Base-by-base conservation (phyloP, 2,113 vertebrate genomes). In the Siphamia tubifer region DNA sequence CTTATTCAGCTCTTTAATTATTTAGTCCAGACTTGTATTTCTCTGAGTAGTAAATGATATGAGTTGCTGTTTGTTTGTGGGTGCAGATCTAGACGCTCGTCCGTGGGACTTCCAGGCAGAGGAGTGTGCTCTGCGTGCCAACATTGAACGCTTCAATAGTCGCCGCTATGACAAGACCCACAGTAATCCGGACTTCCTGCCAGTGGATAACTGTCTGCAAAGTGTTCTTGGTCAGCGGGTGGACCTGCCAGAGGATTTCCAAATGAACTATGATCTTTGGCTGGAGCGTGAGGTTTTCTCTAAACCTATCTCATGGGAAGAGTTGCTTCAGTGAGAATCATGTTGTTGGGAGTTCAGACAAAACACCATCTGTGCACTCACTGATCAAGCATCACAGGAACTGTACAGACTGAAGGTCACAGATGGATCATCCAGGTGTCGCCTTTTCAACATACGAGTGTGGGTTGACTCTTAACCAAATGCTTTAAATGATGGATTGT, bases 31-130 rank as follows among this genome's bases (percentile, higher is more conserved):
- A n/a, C n/a, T n/a, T n/a, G n/a, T n/a, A n/a, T n/a, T n/a, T n/a
- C n/a, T n/a, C n/a, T n/a, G n/a, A n/a, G n/a, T n/a, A 13, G 16
- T 25, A 30, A 52, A 15, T n/a, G n/a, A n/a, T 21, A 8, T 32
- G 1, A 44, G 1, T 25, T 6, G 4, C 21, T 38, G 17, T 45
- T 7, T 56, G 12, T 60, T 42, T 68, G 1, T 4, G 53, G 65
- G 58, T n/a, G 17, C 87, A 99, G 98, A 99, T 83, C 92, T 99
- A 74, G 98, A 99, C 0, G 97, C 97, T 3, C 95, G 97, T 0
- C 98, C 96, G 0, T 99, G 98, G 98, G 98, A 99, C 60, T 99
- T 99, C 79, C 98, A 99, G 83, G 97, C 98, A 0, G 98, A 99
- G 86, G 98, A 99, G 38, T 99, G 98, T 0, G 95, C 98, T 3